Conservation (phyloP, 1,140 invertebrate species). For the Brachionus rubens region DNA sequence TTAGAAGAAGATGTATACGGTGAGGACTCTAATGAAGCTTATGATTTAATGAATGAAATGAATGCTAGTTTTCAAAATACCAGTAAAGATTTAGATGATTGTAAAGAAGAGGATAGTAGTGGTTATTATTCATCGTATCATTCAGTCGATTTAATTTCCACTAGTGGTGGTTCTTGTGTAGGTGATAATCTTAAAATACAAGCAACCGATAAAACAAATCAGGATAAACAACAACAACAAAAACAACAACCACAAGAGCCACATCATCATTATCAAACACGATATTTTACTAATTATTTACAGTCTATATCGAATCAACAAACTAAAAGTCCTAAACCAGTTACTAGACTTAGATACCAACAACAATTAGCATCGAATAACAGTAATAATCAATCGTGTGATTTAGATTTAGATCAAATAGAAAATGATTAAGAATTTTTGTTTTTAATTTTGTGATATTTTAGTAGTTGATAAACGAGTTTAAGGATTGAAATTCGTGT, state of each 20-base stretch:
- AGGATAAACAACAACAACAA: not conserved
- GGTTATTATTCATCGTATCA: constrained; percentile 45
- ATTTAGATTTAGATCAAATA: constrained; percentile 42
- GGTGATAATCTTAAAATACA: not conserved
- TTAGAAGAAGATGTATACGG: not conserved
- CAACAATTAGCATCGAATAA: constrained; percentile 5
- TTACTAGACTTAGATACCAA: constrained; percentile 25
- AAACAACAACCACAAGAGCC: constrained; percentile 34
- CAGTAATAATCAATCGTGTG: constrained; percentile 23
- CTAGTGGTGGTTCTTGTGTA: constrained; percentile 12
- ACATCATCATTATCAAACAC: constrained; percentile 39
- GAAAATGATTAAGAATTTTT: constrained; percentile 30
- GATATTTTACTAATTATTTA: constrained; percentile 33
- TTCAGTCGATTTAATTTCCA: constrained; percentile 31
- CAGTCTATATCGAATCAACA: not conserved
- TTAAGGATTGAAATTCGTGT: too few relatives aligned
- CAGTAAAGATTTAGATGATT: constrained; percentile 21
- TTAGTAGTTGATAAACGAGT: not conserved
- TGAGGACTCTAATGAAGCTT: not conserved
- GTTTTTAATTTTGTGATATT: not conserved
- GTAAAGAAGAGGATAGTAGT: constrained; percentile 38
- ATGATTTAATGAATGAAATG: not conserved
- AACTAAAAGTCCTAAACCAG: not conserved
- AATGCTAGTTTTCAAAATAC: not conserved
- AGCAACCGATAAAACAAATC: not conserved